Evolutionary conservation across 2,797 vertebrate genomes (phyloP).

Genomic region (Chromis chromis): DNA sequence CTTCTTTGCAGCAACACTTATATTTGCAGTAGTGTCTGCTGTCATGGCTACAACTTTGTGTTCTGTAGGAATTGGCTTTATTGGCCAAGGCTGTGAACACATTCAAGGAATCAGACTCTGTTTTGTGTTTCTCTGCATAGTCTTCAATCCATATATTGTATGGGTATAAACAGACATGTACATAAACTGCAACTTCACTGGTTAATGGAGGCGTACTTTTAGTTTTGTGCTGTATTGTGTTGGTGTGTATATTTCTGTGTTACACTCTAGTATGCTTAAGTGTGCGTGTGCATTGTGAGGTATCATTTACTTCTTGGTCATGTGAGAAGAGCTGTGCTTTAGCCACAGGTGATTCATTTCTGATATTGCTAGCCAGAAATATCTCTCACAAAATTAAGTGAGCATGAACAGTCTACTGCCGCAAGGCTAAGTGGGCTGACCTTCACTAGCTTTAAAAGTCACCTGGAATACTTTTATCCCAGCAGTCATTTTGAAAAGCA

Average conservation of each 20-base stretch:
- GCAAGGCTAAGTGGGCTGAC: constrained; percentile 36
- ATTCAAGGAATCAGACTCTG: too few species aligned
- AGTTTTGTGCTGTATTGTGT: background rate
- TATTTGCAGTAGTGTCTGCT: too few species aligned
- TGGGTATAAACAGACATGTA: too few species aligned
- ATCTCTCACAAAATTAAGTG: constrained; percentile 48
- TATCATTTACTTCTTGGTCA: constrained; percentile 15
- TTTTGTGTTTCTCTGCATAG: too few species aligned
- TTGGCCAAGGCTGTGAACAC: too few species aligned
- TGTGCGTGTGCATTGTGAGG: constrained; percentile 4
- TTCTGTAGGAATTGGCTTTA: too few species aligned
- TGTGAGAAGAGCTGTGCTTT: constrained; percentile 11
- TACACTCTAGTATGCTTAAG: background rate
- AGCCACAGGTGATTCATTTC: constrained; percentile 38
- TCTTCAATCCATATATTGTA: too few species aligned
- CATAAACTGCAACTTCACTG: too few species aligned
- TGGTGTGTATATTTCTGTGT: background rate
- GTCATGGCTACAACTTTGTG: too few species aligned
- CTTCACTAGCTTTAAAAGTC: constrained; percentile 49
- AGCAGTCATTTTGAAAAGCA: constrained; percentile 11
- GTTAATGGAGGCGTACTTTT: too few species aligned
- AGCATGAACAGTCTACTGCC: constrained; percentile 40
- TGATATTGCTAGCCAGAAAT: constrained; percentile 47
- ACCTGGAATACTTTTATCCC: constrained; percentile 27
- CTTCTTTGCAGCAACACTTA: too few species aligned